Conservation (phyloP, 2,888 invertebrate genomes). For the Thyatira batis region DNA sequence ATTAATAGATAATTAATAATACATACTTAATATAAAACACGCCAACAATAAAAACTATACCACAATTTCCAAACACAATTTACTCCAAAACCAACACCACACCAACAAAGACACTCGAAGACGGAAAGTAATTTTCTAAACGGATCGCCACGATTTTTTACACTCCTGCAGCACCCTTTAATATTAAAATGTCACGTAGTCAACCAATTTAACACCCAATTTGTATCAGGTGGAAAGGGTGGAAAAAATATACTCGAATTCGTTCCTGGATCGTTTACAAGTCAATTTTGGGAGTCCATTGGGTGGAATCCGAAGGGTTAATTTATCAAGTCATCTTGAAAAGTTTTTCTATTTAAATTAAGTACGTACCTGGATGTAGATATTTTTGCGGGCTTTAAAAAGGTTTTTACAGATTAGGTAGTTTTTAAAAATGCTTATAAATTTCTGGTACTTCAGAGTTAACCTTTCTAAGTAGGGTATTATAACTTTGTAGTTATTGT, state of each 20-base stretch:
- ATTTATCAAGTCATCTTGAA: constrained; percentile 1
- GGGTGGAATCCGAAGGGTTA: constrained; percentile 9
- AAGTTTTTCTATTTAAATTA: background rate
- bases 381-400: too few relatives aligned
- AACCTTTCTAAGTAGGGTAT: too few relatives aligned
- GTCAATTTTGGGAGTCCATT: constrained; percentile 14
- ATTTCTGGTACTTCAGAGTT: background rate
- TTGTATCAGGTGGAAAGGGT: constrained; percentile 51
- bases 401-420: too few relatives aligned
- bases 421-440: background rate
- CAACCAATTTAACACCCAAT: constrained; percentile 72
- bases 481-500: too few relatives aligned
- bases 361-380: background rate
- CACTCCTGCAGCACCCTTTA: constrained; percentile 18
- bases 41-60: too few relatives aligned
- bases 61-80: too few relatives aligned
- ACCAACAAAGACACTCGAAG: background rate
- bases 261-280: constrained; percentile 8
- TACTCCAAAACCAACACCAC: too few relatives aligned
- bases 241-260: constrained; percentile 38
- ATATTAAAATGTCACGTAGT: constrained; percentile 65
- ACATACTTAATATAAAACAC: too few relatives aligned
- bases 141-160: constrained; percentile 5
- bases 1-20: too few relatives aligned
- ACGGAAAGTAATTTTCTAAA: background rate